Evolutionary conservation across 1,140 invertebrate species (phyloP).

Genomic region (Drosophila santomea): DNA sequence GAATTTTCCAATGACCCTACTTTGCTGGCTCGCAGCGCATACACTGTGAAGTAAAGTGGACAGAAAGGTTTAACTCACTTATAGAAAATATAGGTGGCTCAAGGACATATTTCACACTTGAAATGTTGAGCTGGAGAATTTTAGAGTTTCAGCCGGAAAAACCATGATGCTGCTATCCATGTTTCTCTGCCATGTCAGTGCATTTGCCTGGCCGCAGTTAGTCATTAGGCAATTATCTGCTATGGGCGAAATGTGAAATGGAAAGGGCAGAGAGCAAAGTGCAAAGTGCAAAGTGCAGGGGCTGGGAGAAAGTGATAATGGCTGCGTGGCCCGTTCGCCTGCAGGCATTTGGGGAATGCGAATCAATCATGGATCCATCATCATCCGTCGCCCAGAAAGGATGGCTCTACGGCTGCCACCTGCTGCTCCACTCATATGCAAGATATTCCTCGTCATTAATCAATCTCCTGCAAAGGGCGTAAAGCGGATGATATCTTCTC

Average conservation of each 20-base stretch:
- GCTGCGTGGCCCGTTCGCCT: conserved; percentile 3
- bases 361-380: conserved; percentile 46
- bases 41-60: not conserved
- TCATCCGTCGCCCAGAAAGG: not conserved
- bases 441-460: conserved; percentile 1
- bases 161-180: too few relatives aligned
- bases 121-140: too few relatives aligned
- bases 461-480: not conserved
- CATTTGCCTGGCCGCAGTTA: conserved; percentile 29
- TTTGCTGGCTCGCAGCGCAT: not conserved
- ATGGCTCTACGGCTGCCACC: conserved; percentile 1
- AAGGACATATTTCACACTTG: too few relatives aligned
- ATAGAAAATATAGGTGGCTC: too few relatives aligned
- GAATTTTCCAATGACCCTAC: not conserved
- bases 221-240: conserved; percentile 40
- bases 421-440: not conserved
- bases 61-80: too few relatives aligned
- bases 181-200: conserved; percentile 7
- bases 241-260: conserved; percentile 1
- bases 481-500: not conserved
- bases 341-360: conserved; percentile 19
- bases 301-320: conserved; percentile 16
- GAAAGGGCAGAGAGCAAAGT: not conserved
- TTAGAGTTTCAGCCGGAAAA: too few relatives aligned
- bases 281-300: too few relatives aligned